Percentiles rank a stretch among this genome's conserved stretches.
phyloP scores from a whole-genome alignment of 2,113 vertebrate species.

The Neodon shergylaensis region DNA sequence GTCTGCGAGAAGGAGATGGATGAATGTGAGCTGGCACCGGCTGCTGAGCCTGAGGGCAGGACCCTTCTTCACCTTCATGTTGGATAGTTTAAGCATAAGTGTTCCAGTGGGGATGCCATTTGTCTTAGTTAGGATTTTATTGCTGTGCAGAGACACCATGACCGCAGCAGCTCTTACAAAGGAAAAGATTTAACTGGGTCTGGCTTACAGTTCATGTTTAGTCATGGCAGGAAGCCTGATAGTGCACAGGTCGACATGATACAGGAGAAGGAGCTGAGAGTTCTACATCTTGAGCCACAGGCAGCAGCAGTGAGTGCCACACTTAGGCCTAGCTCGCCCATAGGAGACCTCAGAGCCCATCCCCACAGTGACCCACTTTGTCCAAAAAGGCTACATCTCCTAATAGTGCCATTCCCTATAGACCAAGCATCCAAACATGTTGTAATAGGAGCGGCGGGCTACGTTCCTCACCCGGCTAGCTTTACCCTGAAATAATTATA shows the following conservation, averaged over 20 bases:
- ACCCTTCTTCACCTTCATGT: neutral
- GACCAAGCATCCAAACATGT: neutral
- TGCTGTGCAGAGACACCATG: neutral
- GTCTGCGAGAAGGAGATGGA: constrained; percentile 90
- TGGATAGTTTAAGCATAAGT: neutral
- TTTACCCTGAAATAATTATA: too few relatives aligned
- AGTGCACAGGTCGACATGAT: neutral
- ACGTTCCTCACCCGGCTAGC: too few relatives aligned
- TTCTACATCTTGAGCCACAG: neutral
- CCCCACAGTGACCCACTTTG: neutral
- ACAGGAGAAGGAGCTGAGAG: neutral
- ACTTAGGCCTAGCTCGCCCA: neutral
- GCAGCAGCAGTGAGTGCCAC: neutral
- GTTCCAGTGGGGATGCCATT: neutral
- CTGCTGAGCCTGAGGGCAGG: constrained; percentile 44
- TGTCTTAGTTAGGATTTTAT: neutral
- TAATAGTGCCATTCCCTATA: neutral
- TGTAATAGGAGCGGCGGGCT: too few relatives aligned
- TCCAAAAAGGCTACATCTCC: neutral
- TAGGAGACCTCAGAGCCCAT: neutral
- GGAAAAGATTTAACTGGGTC: neutral
- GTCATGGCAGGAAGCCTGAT: neutral
- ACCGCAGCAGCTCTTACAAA: neutral
- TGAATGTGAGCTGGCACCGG: constrained; percentile 90
- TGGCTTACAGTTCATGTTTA: neutral